Percentiles rank a stretch among this genome's conserved stretches.
phyloP scores from a whole-genome alignment of 2,113 vertebrate species.

The Cochlearius cochlearius region DNA sequence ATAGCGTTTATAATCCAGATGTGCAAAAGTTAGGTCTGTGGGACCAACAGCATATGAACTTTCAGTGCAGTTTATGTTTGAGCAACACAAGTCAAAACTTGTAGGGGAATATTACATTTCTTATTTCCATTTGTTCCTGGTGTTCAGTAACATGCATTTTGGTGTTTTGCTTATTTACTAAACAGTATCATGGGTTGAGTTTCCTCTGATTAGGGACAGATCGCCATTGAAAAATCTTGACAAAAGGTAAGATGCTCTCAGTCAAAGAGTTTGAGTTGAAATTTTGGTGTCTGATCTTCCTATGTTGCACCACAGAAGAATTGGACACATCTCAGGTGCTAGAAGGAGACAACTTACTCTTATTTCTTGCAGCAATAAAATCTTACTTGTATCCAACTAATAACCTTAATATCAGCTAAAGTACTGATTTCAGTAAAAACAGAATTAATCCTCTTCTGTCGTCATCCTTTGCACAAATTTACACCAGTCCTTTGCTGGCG shows the following conservation, averaged over 20 bases:
- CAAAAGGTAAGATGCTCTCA: not conserved
- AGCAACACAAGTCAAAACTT: not conserved
- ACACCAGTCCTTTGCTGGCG: not conserved
- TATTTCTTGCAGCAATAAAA: not conserved
- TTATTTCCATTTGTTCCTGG: not conserved
- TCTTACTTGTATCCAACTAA: not conserved
- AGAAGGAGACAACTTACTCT: not conserved
- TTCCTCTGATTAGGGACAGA: not conserved
- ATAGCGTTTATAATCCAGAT: not conserved
- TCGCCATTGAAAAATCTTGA: not conserved
- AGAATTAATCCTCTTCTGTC: not conserved
- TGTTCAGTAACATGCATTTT: not conserved
- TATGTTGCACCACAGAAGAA: not conserved
- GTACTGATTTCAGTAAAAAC: not conserved
- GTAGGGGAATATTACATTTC: not conserved
- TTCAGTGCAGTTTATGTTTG: not conserved
- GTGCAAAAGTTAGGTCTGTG: not conserved
- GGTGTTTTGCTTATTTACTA: not conserved
- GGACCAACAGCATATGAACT: not conserved
- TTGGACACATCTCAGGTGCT: not conserved
- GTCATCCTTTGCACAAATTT: not conserved
- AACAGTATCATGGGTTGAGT: not conserved
- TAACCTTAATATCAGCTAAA: not conserved
- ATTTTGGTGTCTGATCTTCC: not conserved
- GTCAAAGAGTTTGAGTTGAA: not conserved